phyloP scores from a whole-genome alignment of 1,140 invertebrate species.

The Venustaconcha ellipsiformis region DNA sequence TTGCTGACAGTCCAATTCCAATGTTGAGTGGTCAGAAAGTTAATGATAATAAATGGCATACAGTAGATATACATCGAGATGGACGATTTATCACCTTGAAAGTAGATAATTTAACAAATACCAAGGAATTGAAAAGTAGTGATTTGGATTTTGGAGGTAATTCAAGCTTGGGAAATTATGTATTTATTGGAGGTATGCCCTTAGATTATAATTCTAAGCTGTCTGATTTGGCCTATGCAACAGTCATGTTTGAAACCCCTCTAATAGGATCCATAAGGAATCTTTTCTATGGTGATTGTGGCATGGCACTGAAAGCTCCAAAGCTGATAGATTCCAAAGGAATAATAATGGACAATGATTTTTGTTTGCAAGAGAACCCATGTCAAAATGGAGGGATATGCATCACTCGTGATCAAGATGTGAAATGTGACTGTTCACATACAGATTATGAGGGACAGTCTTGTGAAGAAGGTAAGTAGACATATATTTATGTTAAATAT shows the following conservation, averaged over 20 bases:
- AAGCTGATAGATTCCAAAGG: constrained; percentile 62
- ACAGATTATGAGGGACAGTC: constrained; percentile 91
- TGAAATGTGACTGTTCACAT: constrained; percentile 91
- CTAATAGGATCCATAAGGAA: constrained; percentile 56
- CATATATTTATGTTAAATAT: not conserved
- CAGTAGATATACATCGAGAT: constrained; percentile 48
- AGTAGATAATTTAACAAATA: constrained; percentile 63
- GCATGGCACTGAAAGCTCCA: constrained; percentile 36
- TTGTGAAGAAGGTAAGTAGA: constrained; percentile 88
- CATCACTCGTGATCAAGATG: constrained; percentile 92
- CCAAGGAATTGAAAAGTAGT: constrained; percentile 61
- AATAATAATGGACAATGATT: constrained; percentile 77
- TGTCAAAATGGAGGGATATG: constrained; percentile 95
- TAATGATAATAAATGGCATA: constrained; percentile 56
- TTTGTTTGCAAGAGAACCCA: constrained; percentile 88
- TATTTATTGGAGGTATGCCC: constrained; percentile 60
- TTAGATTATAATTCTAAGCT: constrained; percentile 62
- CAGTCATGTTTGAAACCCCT: constrained; percentile 48
- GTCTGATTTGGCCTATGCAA: constrained; percentile 41
- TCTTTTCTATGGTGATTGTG: constrained; percentile 57
- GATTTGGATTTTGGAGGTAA: constrained; percentile 33
- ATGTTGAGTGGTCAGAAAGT: constrained; percentile 76
- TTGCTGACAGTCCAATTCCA: constrained; percentile 76
- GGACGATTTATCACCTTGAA: constrained; percentile 46
- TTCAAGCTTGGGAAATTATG: constrained; percentile 68